Conservation (phyloP, 2,888 invertebrate species). For the Agriopis aurantiaria region DNA sequence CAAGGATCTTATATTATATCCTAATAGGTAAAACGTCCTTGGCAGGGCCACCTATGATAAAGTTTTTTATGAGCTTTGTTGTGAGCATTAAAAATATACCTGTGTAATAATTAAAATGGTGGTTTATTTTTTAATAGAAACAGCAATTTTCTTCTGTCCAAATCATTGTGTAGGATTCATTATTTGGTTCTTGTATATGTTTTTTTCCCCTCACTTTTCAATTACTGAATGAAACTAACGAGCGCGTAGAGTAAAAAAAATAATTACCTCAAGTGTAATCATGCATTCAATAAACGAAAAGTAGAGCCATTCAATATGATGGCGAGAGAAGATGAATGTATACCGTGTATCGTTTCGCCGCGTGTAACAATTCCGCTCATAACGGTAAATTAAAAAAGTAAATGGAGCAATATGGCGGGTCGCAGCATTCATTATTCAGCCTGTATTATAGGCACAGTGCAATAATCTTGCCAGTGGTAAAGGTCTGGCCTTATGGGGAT, state of each 20-base stretch:
- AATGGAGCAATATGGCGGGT: constrained; percentile 67
- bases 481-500: background rate
- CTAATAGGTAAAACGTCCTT: too few relatives aligned
- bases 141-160: too few relatives aligned
- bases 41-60: too few relatives aligned
- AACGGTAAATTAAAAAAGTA: constrained; percentile 76
- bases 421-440: constrained; percentile 73
- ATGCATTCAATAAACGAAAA: constrained; percentile 19
- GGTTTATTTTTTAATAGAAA: too few relatives aligned
- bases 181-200: too few relatives aligned
- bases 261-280: background rate
- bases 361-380: constrained; percentile 48
- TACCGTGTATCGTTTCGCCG: constrained; percentile 42
- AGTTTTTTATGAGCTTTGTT: too few relatives aligned
- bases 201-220: too few relatives aligned
- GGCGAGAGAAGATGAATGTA: constrained; percentile 34
- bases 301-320: constrained; percentile 26
- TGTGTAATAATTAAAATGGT: too few relatives aligned
- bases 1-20: too few relatives aligned
- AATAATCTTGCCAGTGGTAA: constrained; percentile 11
- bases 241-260: background rate
- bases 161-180: too few relatives aligned
- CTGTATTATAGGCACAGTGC: constrained; percentile 51
- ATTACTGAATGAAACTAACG: too few relatives aligned
- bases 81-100: too few relatives aligned